Evolutionary conservation across 1,140 invertebrate genomes (phyloP), one percentile per base, ranked within the genome.

Genomic region (Pinna nobilis): DNA sequence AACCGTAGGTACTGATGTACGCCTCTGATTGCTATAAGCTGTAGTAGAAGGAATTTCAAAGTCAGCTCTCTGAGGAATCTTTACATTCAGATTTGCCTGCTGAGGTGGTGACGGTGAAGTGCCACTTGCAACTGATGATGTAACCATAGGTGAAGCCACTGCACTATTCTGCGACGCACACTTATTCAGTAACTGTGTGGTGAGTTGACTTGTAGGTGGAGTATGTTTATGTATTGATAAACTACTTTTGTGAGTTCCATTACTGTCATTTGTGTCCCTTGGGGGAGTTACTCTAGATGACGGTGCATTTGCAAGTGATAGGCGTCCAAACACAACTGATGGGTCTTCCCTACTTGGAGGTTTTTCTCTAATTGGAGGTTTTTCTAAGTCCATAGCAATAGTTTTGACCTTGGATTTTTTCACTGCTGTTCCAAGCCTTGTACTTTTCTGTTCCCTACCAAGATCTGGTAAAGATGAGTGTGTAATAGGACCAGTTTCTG

Each of bases 161-260:
- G 59, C 39, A 15, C 32, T 25, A 3, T 33, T 63, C 18, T 33
- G 28, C n/a, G 35, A 20, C 2, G 30, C 35, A 15, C 37, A 25
- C 23, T 44, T 63, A 30, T 30, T 63, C 59, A 37, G 35, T 6
- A 25, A 4, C 9, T 15, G 20, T 23, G 25, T 33, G 39, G 28
- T 63, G 9, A 35, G 39, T 6, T 63, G 9, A 44, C 39, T 37
- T 25, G 18, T n/a, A 11, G 35, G 35, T 37, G 39, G 59, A 63
- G 35, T 5, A 15, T 63, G 59, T 44, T 44, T 63, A 39, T 63
- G 59, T 9, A 63, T 63, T n/a, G 59, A 63, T 37, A 63, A 39
- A 33, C 32, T 35, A 15, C 37, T 63, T 7, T 35, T 33, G 44
- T 44, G 35, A 44, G 39, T n/a, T n/a, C n/a, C 35, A 41, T 25